Evolutionary conservation across 2,888 invertebrate species (phyloP).

Genomic region (Sesia bembeciformis): DNA sequence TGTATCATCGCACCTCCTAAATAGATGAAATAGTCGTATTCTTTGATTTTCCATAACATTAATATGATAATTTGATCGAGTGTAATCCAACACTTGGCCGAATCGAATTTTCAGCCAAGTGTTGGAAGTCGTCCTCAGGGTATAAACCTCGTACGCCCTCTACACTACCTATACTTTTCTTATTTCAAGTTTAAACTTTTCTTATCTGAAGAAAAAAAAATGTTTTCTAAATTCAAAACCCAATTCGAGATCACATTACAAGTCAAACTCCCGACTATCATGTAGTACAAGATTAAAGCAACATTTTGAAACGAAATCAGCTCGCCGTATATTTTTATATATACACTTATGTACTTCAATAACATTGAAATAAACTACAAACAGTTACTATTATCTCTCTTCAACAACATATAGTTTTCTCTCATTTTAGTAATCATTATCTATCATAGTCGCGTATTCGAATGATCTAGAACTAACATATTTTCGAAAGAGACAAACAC

Average conservation of each 20-base stretch:
- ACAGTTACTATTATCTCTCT: constrained; percentile 14
- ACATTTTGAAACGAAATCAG: constrained; percentile 45
- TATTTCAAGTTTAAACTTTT: not conserved
- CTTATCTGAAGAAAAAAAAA: constrained; percentile 1
- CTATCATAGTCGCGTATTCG: not conserved
- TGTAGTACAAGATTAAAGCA: constrained; percentile 62
- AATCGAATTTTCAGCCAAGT: too few relatives aligned
- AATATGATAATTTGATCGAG: too few relatives aligned
- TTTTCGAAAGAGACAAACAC: constrained; percentile 1
- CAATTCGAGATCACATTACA: constrained; percentile 64
- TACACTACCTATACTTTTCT: not conserved
- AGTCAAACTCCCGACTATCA: constrained; percentile 51
- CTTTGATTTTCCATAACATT: too few relatives aligned
- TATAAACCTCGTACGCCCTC: not conserved
- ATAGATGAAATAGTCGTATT: too few relatives aligned
- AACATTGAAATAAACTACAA: constrained; percentile 19
- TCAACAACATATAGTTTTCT: not conserved
- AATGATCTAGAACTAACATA: not conserved
- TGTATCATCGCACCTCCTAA: too few relatives aligned
- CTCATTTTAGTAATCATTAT: not conserved
- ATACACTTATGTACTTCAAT: constrained; percentile 12
- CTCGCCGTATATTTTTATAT: constrained; percentile 27
- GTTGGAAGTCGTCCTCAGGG: too few relatives aligned
- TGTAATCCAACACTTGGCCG: too few relatives aligned
- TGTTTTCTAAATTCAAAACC: constrained; percentile 41